Conservation (phyloP, 2,888 invertebrate genomes). For the Drosophila mimetica region DNA sequence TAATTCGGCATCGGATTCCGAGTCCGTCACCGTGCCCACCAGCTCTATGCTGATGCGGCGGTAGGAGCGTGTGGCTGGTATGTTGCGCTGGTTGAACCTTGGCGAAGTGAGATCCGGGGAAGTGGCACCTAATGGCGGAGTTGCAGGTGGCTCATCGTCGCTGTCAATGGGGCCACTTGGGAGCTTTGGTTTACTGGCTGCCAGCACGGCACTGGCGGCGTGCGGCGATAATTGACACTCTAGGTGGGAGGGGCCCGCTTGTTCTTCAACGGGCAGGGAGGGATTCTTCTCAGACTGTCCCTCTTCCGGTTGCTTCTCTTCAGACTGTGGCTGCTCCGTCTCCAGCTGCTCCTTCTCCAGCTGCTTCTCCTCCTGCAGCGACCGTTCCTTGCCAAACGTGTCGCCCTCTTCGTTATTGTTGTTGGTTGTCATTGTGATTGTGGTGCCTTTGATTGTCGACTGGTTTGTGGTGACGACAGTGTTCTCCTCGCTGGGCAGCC, state of each 20-base stretch:
- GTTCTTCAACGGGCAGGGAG: neutral
- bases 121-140: neutral
- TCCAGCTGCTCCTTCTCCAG: neutral
- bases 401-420: constrained; percentile 38
- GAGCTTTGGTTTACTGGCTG: constrained; percentile 2
- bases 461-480: constrained; percentile 20
- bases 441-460: neutral
- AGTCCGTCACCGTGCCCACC: constrained; percentile 21
- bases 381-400: neutral
- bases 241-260: constrained; percentile 6
- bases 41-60: constrained; percentile 43
- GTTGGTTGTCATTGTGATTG: constrained; percentile 7
- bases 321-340: neutral
- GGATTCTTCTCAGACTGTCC: neutral
- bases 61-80: constrained; percentile 44
- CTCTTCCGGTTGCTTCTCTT: neutral
- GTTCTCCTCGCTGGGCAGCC: constrained; percentile 21
- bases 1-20: constrained; percentile 22
- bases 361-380: too few species aligned
- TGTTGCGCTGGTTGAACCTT: constrained; percentile 26
- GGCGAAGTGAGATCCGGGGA: neutral
- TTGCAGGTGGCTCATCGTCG: neutral
- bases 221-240: constrained; percentile 6
- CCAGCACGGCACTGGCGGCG: constrained; percentile 18
- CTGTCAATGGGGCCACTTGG: constrained; percentile 1